Percentiles rank a stretch among this genome's conserved stretches.
These are phyloP conservation scores for Papilio dardanus DNA, from an alignment of 1,140 invertebrate species.

Conservation along the genomic window DNA sequence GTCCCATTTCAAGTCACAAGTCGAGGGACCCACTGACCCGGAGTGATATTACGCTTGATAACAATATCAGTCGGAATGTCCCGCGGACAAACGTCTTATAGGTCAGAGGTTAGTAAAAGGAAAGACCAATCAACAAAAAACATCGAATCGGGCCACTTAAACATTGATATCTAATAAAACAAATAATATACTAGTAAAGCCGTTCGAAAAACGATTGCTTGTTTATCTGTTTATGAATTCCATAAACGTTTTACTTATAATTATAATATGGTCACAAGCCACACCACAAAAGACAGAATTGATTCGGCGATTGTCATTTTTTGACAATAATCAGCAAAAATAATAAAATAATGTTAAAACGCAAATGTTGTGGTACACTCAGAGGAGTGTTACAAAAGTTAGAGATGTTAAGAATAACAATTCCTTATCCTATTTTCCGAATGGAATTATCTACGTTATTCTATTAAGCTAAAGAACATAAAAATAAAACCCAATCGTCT, in stretches of 20 bases:
- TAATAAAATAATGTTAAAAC: too few relatives aligned
- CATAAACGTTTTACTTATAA: neutral
- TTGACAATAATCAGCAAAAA: too few relatives aligned
- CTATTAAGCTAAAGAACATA: constrained; percentile 24
- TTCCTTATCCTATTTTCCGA: neutral
- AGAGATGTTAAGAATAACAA: neutral
- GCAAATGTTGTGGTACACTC: neutral
- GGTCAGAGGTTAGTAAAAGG: constrained; percentile 11
- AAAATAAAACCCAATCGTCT: constrained; percentile 34
- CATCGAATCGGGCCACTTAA: neutral
- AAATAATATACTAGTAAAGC: neutral
- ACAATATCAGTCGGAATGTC: constrained; percentile 10
- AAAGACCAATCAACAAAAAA: neutral
- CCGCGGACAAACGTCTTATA: neutral
- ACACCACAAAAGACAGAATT: neutral
- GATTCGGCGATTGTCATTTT: too few relatives aligned
- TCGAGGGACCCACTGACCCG: constrained; percentile 16
- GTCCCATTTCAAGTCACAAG: constrained; percentile 28
- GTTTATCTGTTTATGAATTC: neutral
- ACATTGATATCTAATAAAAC: neutral
- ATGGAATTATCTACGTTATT: constrained; percentile 4
- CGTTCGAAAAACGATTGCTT: neutral
- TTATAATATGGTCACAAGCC: neutral
- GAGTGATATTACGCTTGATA: constrained; percentile 16
- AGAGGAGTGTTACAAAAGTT: neutral